These are phyloP conservation scores for Aphelenchoides bicaudatus DNA, from an alignment of 2,888 invertebrate genomes.

Conservation along the genomic window DNA sequence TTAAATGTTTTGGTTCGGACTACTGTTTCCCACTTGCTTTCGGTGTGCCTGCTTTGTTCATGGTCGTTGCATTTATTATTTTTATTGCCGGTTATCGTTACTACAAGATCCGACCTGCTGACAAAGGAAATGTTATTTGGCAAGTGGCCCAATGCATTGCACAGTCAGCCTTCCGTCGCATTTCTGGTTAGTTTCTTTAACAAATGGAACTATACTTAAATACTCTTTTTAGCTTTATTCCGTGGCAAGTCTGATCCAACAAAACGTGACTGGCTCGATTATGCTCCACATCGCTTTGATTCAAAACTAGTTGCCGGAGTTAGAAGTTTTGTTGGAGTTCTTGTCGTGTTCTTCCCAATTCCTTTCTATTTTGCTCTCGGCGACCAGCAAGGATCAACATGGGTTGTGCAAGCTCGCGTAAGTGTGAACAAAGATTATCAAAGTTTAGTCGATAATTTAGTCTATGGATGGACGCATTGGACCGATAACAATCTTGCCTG, in stretches of 20 bases:
- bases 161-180: too few relatives aligned
- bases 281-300: constrained; percentile 77
- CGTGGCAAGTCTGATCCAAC: constrained; percentile 1
- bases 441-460: too few relatives aligned
- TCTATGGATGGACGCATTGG: constrained; percentile 62
- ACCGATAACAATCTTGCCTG: constrained; percentile 65
- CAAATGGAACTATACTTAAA: too few relatives aligned
- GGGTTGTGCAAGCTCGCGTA: constrained; percentile 62
- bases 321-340: constrained; percentile 54
- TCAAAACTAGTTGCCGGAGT: constrained; percentile 58
- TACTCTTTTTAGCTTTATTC: background rate
- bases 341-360: constrained; percentile 63
- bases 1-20: constrained; percentile 55
- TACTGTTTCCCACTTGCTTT: constrained; percentile 60
- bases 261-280: constrained; percentile 79
- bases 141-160: constrained; percentile 32
- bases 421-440: too few relatives aligned
- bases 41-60: constrained; percentile 56
- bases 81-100: constrained; percentile 52
- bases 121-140: constrained; percentile 45
- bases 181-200: too few relatives aligned
- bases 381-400: constrained; percentile 35
- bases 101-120: constrained; percentile 49
- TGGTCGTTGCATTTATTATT: constrained; percentile 54
- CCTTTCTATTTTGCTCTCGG: constrained; percentile 63